phyloP scores from a whole-genome alignment of 92 coral and sea anemone genomes.

The Pocillopora meandrina region DNA sequence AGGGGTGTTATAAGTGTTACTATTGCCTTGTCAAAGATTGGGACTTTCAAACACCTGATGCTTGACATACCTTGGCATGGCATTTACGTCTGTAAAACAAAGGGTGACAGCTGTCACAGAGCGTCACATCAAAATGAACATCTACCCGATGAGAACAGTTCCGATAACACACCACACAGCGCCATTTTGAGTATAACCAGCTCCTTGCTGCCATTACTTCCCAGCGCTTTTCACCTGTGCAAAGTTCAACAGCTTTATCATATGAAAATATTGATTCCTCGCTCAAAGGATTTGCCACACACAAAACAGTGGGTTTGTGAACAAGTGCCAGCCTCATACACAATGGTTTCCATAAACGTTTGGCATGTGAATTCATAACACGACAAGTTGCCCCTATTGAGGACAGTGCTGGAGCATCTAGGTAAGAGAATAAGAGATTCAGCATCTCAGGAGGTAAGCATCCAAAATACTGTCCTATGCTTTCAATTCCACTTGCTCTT shows the following conservation, averaged over 20 bases:
- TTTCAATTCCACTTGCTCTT: conserved; percentile 75
- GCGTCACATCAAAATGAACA: conserved; percentile 88
- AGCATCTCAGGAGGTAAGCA: conserved; percentile 93
- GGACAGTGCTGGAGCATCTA: conserved; percentile 95
- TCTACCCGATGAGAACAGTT: conserved; percentile 91
- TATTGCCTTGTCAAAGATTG: too few species aligned
- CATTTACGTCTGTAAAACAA: conserved; percentile 99
- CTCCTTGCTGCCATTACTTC: conserved; percentile 81
- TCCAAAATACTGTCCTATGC: conserved; percentile 86
- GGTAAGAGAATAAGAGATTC: conserved; percentile 70
- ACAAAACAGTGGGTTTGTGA: conserved; percentile 77
- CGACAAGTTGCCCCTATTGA: conserved; percentile 89
- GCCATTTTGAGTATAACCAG: conserved; percentile 94
- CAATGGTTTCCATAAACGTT: conserved; percentile 83
- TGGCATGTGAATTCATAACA: conserved; percentile 69
- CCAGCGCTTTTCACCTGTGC: conserved; percentile 80
- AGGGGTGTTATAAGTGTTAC: not conserved
- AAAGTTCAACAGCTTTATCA: conserved; percentile 86
- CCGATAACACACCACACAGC: conserved; percentile 94
- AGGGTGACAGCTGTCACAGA: conserved; percentile 95
- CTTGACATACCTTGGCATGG: conserved; percentile 90
- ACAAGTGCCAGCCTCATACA: conserved; percentile 72
- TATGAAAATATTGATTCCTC: conserved; percentile 72
- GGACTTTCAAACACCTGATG: not conserved
- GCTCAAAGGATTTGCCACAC: conserved; percentile 85